Conservation (phyloP, 1,140 invertebrate genomes). For the Neodiprion pinetum region DNA sequence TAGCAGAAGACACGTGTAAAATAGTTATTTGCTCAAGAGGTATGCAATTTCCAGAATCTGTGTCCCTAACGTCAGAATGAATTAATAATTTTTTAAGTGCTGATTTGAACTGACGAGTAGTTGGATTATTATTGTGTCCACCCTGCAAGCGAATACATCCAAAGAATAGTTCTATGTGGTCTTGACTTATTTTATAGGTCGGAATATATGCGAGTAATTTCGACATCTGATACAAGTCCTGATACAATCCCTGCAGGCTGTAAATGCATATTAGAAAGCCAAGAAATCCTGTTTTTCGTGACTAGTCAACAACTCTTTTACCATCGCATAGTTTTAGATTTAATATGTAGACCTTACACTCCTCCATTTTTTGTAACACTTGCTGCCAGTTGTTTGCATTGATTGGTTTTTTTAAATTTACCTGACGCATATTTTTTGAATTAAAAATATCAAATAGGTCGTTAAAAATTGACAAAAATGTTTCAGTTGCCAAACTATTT, state of each 20-base stretch:
- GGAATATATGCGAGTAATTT: too few species aligned
- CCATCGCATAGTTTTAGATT: not conserved
- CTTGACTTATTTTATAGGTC: too few species aligned
- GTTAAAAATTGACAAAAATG: not conserved
- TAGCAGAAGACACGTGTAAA: not conserved
- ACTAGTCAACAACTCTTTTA: not conserved
- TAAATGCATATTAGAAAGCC: not conserved
- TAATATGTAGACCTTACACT: not conserved
- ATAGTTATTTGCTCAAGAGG: not conserved
- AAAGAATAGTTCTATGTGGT: not conserved
- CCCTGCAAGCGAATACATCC: not conserved
- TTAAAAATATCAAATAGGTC: conserved; percentile 20
- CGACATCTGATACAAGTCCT: not conserved
- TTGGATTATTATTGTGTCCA: conserved; percentile 10
- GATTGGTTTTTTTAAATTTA: conserved; percentile 1
- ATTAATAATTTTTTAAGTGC: conserved; percentile 23
- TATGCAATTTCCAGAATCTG: not conserved
- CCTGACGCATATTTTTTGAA: conserved; percentile 19
- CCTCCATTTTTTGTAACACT: not conserved
- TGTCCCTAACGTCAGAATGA: not conserved
- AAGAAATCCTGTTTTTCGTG: conserved; percentile 4
- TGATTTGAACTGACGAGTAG: conserved; percentile 23
- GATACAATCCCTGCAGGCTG: not conserved
- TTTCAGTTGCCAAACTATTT: not conserved
- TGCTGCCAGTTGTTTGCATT: too few species aligned